These are phyloP conservation scores for Vanessa cardui DNA, from an alignment of 2,888 invertebrate species.

Conservation along the genomic window DNA sequence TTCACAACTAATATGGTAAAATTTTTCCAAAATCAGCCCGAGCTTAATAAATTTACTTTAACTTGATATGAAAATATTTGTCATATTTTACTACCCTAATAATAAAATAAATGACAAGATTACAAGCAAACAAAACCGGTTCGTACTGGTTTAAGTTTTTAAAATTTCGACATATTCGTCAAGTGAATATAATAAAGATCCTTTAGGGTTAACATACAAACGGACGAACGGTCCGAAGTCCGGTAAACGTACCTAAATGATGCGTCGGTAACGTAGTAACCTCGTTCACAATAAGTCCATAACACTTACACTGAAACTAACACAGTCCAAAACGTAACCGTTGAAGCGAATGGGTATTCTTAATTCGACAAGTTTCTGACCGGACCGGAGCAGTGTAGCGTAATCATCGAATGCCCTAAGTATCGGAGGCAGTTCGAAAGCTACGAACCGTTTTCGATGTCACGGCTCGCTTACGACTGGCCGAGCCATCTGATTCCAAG, in stretches of 20 bases:
- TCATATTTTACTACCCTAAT: too few relatives aligned
- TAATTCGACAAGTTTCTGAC: constrained; percentile 76
- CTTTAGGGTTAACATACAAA: neutral
- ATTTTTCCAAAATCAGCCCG: too few relatives aligned
- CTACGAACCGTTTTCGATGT: constrained; percentile 80
- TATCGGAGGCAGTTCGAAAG: constrained; percentile 67
- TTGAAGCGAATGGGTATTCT: constrained; percentile 64
- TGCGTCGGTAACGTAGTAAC: constrained; percentile 49
- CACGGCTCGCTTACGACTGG: constrained; percentile 82
- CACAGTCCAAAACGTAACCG: constrained; percentile 62
- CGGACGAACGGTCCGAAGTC: constrained; percentile 7
- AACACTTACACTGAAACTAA: constrained; percentile 60
- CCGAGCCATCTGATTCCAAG: constrained; percentile 82
- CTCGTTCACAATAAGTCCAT: constrained; percentile 35
- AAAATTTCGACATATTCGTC: too few relatives aligned
- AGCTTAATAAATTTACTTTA: too few relatives aligned
- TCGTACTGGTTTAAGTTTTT: too few relatives aligned
- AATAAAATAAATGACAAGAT: too few relatives aligned
- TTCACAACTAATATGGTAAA: too few relatives aligned
- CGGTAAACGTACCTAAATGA: constrained; percentile 49
- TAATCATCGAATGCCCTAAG: constrained; percentile 77
- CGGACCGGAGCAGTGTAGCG: constrained; percentile 72
- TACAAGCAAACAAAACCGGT: too few relatives aligned
- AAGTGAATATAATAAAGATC: neutral
- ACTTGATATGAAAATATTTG: too few relatives aligned